A percentile compares a stretch with the other conserved stretches of the same genome.
Conservation (phyloP, 2,888 invertebrate species). For the Autographa pulchrina region DNA sequence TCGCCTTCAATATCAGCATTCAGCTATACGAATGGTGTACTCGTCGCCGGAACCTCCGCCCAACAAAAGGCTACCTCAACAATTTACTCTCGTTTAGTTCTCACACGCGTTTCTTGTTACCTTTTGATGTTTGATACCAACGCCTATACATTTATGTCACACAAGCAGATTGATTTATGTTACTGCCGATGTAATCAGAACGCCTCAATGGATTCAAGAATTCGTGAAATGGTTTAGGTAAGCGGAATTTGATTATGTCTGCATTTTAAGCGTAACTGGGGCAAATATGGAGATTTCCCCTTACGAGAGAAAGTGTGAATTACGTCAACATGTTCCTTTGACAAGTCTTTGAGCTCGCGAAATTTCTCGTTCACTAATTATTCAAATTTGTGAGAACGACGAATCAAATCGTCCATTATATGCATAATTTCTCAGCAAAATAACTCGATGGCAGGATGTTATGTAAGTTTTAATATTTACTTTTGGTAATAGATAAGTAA, state of each 20-base stretch:
- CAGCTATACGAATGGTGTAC: neutral
- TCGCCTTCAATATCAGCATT: neutral
- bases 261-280: slow-evolving; percentile 20
- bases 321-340: slow-evolving; percentile 38
- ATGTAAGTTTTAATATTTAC: neutral
- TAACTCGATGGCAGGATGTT: slow-evolving; percentile 6
- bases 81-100: slow-evolving; percentile 21
- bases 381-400: slow-evolving; percentile 33
- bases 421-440: slow-evolving; percentile 37
- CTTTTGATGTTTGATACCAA: slow-evolving; percentile 12
- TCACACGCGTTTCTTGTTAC: slow-evolving; percentile 27
- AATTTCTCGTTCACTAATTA: slow-evolving; percentile 44
- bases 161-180: slow-evolving; percentile 30
- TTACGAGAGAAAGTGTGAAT: slow-evolving; percentile 41
- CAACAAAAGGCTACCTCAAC: slow-evolving; percentile 12
- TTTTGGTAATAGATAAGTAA: neutral
- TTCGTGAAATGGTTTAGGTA: slow-evolving; percentile 3
- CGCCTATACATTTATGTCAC: slow-evolving; percentile 18
- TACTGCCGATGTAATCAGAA: slow-evolving; percentile 27
- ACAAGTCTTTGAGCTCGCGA: slow-evolving; percentile 26
- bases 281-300: slow-evolving; percentile 23
- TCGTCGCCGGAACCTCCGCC: neutral
- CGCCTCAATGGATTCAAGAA: slow-evolving; percentile 10
- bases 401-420: slow-evolving; percentile 29
- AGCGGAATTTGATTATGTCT: neutral